Percentiles rank a stretch among this genome's conserved stretches.
These are phyloP conservation scores for Thera obeliscata DNA, from an alignment of 2,888 invertebrate genomes.

Conservation along the genomic window DNA sequence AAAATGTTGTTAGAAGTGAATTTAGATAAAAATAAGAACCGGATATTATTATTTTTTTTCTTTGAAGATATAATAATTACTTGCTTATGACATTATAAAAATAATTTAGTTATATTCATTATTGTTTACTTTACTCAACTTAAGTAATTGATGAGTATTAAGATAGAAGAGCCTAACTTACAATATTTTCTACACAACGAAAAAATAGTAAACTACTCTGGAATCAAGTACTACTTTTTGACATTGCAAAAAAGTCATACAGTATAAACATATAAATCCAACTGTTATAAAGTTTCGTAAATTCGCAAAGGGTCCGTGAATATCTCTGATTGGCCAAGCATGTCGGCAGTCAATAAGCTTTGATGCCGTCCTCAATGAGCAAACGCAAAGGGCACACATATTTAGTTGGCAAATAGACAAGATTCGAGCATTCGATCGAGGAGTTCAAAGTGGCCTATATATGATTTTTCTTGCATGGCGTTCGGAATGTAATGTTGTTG, in stretches of 20 bases:
- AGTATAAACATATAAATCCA: background rate
- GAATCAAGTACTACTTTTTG: background rate
- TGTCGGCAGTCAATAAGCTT: constrained; percentile 39
- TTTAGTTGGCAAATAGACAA: constrained; percentile 39
- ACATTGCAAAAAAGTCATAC: background rate
- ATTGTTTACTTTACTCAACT: too few species aligned
- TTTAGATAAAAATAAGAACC: too few species aligned
- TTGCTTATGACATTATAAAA: too few species aligned
- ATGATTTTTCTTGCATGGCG: constrained; percentile 26
- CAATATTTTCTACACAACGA: too few species aligned
- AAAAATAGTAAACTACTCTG: too few species aligned
- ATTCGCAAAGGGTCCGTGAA: constrained; percentile 28
- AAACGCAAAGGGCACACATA: constrained; percentile 35
- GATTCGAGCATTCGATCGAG: constrained; percentile 23
- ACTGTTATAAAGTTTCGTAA: constrained; percentile 10
- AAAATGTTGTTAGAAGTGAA: too few species aligned
- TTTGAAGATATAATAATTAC: too few species aligned
- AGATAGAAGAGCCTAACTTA: too few species aligned
- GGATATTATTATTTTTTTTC: too few species aligned
- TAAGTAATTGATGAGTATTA: too few species aligned
- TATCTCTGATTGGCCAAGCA: constrained; percentile 37
- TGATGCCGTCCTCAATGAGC: constrained; percentile 35
- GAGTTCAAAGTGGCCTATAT: constrained; percentile 26
- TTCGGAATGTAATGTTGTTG: constrained; percentile 18
- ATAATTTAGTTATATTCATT: too few species aligned